Evolutionary conservation across 2,797 vertebrate species (phyloP).

Genomic region (Somateria mollissima): DNA sequence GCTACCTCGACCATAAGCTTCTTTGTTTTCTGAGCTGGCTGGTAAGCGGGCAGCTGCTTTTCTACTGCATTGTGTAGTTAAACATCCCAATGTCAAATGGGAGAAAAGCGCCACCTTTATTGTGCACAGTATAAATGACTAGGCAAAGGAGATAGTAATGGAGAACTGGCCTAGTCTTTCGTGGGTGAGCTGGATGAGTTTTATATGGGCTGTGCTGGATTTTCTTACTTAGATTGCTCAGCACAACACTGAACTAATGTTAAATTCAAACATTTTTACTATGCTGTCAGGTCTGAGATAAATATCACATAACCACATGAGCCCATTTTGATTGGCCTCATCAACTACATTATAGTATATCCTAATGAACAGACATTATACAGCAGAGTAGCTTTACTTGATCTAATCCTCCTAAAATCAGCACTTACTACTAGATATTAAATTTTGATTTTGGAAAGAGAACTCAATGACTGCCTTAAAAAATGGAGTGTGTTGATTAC

Average conservation of each 20-base stretch:
- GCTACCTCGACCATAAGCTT: neutral
- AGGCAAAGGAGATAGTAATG: neutral
- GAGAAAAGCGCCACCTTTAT: neutral
- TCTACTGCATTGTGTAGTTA: neutral
- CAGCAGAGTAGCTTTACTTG: neutral
- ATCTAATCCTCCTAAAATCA: slow-evolving; percentile 21
- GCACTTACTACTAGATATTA: neutral
- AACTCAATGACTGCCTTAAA: neutral
- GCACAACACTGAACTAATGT: neutral
- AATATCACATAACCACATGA: neutral
- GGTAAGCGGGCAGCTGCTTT: neutral
- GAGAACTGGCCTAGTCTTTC: neutral
- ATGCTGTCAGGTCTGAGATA: neutral
- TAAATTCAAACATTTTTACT: neutral
- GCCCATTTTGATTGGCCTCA: neutral
- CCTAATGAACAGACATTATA: neutral
- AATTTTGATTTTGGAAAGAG: neutral
- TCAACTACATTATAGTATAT: neutral
- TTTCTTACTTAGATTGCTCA: neutral
- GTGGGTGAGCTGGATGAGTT: neutral
- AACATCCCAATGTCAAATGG: neutral
- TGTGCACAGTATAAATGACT: neutral
- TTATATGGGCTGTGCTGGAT: neutral
- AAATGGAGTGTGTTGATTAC: neutral
- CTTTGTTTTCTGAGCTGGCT: neutral